Evolutionary conservation across 2,888 invertebrate genomes (phyloP).

Genomic region (Cantharis flavilabris): DNA sequence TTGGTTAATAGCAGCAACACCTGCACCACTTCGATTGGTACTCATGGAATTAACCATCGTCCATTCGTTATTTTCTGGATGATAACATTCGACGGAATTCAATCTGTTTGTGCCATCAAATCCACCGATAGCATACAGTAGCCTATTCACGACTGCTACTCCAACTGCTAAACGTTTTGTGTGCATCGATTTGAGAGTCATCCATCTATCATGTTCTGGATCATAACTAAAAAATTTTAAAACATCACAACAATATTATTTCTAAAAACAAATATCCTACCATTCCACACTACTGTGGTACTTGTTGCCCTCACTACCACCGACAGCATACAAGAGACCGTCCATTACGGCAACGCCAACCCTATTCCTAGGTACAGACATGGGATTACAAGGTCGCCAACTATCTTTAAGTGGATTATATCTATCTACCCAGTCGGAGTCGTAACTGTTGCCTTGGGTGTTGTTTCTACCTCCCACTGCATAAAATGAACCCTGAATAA

Average conservation of each 20-base stretch:
- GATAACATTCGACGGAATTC: conserved; percentile 85
- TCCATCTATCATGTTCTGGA: conserved; percentile 84
- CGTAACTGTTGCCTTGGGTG: conserved; percentile 84
- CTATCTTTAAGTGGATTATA: conserved; percentile 85
- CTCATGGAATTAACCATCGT: conserved; percentile 78
- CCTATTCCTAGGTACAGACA: conserved; percentile 87
- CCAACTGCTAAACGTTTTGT: conserved; percentile 80
- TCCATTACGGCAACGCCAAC: conserved; percentile 95
- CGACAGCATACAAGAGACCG: conserved; percentile 87
- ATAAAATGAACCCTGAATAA: conserved; percentile 77
- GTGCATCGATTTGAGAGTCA: conserved; percentile 74
- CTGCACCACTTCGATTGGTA: conserved; percentile 82
- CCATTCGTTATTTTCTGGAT: conserved; percentile 92
- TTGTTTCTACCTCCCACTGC: conserved; percentile 93
- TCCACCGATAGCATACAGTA: conserved; percentile 78
- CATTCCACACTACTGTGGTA: conserved; percentile 90
- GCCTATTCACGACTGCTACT: conserved; percentile 76
- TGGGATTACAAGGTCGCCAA: conserved; percentile 86
- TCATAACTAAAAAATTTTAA: conserved; percentile 68
- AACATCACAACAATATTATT: neutral
- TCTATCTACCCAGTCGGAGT: conserved; percentile 86
- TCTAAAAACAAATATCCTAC: conserved; percentile 56
- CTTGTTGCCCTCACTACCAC: conserved; percentile 84
- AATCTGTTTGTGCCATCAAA: conserved; percentile 83
- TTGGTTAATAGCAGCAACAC: conserved; percentile 85